Evolutionary conservation across 1,140 invertebrate species (phyloP).

Genomic region (Bradysia coprophila): DNA sequence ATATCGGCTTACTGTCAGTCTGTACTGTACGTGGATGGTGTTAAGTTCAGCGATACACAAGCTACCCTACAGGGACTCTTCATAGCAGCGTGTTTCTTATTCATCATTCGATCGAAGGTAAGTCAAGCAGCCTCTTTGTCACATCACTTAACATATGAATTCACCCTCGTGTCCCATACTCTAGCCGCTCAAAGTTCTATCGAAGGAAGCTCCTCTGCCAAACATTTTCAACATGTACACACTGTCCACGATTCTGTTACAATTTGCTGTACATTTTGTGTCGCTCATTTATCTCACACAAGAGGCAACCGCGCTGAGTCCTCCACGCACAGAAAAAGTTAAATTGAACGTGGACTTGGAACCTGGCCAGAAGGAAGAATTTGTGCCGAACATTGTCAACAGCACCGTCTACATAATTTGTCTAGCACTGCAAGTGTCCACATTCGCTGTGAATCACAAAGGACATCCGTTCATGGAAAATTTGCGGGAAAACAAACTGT

Average conservation of each 20-base stretch:
- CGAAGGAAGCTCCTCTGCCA: conserved; percentile 84
- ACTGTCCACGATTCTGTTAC: conserved; percentile 81
- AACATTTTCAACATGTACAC: conserved; percentile 99
- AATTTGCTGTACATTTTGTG: conserved; percentile 90
- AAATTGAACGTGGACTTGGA: conserved; percentile 32
- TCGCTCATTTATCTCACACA: conserved; percentile 80
- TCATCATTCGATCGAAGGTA: conserved; percentile 96
- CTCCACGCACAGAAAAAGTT: conserved; percentile 34
- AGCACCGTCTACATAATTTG: conserved; percentile 98
- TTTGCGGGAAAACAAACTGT: conserved; percentile 73
- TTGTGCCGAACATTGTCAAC: conserved; percentile 87
- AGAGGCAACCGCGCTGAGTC: conserved; percentile 48
- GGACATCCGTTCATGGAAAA: conserved; percentile 98
- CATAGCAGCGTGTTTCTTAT: conserved; percentile 90
- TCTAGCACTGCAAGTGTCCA: conserved; percentile 90
- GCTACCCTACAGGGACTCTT: conserved; percentile 90
- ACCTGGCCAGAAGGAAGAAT: conserved; percentile 63
- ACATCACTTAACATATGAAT: too few relatives aligned
- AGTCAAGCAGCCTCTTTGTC: too few relatives aligned
- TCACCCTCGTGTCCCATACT: conserved; percentile 7
- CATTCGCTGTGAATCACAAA: conserved; percentile 97
- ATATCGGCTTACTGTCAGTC: conserved; percentile 97
- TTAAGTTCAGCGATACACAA: conserved; percentile 95
- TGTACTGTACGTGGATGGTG: conserved; percentile 93
- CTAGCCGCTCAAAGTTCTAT: conserved; percentile 82